Conservation (phyloP, 92 coral and sea anemone species). For the Bergia sp. region DNA sequence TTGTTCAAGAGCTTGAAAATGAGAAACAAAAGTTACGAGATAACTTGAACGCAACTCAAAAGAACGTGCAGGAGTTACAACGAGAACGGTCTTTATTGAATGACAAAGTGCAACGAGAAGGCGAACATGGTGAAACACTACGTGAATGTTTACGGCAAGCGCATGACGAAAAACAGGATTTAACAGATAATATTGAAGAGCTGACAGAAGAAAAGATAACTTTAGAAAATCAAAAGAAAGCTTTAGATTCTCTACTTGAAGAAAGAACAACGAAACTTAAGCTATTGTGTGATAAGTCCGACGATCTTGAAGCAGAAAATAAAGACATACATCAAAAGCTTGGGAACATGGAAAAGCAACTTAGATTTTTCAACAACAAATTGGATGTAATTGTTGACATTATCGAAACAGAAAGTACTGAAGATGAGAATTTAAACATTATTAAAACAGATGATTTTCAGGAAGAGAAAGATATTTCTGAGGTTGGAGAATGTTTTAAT, state of each 20-base stretch:
- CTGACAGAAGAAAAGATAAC: constrained; percentile 71
- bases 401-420: background rate
- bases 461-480: constrained; percentile 54
- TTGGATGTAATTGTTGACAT: constrained; percentile 47
- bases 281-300: background rate
- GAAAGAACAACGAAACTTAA: constrained; percentile 20
- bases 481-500: constrained; percentile 12
- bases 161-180: constrained; percentile 84
- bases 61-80: constrained; percentile 71
- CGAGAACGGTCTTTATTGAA: constrained; percentile 66
- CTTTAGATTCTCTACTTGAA: constrained; percentile 3
- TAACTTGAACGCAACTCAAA: constrained; percentile 71
- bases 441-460: constrained; percentile 46
- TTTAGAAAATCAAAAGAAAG: constrained; percentile 41
- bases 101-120: constrained; percentile 71
- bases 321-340: constrained; percentile 56
- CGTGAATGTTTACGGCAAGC: constrained; percentile 85
- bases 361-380: constrained; percentile 48
- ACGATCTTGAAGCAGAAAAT: constrained; percentile 36
- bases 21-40: constrained; percentile 73
- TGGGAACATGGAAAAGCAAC: constrained; percentile 53
- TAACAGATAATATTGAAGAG: constrained; percentile 79
- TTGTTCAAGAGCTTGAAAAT: constrained; percentile 66
- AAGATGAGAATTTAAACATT: constrained; percentile 48
- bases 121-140: constrained; percentile 73